Evolutionary conservation across 2,797 vertebrate genomes (phyloP).

Genomic region (Esox lucius): DNA sequence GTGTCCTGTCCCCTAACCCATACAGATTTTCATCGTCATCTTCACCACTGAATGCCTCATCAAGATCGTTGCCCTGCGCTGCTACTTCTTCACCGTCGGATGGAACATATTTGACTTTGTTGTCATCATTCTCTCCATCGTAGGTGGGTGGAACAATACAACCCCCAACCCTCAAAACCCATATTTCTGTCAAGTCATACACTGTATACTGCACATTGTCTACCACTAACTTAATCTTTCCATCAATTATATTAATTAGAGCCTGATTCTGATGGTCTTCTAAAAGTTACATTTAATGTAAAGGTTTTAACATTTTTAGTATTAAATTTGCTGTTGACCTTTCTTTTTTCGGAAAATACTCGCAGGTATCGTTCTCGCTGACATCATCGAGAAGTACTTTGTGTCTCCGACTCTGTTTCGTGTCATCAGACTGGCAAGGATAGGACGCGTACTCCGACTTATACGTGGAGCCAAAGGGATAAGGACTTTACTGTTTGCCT

Average conservation of each 20-base stretch:
- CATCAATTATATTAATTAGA: background rate
- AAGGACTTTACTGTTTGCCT: conserved; percentile 95
- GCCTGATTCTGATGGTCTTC: background rate
- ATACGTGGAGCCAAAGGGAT: conserved; percentile 98
- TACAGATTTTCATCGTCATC: conserved; percentile 84
- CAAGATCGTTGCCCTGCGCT: conserved; percentile 91
- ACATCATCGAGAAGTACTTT: conserved; percentile 99
- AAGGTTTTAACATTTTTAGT: background rate
- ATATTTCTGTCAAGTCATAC: background rate
- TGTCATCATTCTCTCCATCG: conserved; percentile 95
- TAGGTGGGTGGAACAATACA: conserved; percentile 78
- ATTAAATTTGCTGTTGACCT: background rate
- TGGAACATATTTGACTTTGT: conserved; percentile 99
- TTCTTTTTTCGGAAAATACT: conserved; percentile 56
- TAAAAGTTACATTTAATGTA: background rate
- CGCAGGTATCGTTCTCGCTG: conserved; percentile 93
- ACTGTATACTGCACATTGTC: too few relatives aligned
- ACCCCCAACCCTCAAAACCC: background rate
- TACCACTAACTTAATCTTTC: background rate
- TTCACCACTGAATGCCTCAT: conserved; percentile 93
- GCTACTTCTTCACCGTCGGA: conserved; percentile 96
- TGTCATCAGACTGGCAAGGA: conserved; percentile 96
- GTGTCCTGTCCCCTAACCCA: background rate
- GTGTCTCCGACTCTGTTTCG: conserved; percentile 97
- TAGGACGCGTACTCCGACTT: conserved; percentile 93